Conservation (phyloP, 2,797 vertebrate genomes). For the Stomatorhinus walkeri region DNA sequence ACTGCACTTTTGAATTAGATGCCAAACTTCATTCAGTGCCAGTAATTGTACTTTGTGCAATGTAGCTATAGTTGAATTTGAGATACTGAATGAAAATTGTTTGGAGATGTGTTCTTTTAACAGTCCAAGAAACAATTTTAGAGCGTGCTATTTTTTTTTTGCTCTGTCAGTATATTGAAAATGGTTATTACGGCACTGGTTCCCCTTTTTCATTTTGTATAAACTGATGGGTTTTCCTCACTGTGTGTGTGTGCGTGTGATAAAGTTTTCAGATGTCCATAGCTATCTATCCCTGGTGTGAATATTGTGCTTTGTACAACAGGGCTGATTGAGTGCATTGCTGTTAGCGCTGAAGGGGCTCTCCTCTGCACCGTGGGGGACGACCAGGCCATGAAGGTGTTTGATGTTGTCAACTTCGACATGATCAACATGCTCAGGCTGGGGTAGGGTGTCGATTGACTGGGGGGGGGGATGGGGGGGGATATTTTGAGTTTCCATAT, state of each 20-base stretch:
- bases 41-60: neutral
- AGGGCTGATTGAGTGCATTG: constrained; percentile 88
- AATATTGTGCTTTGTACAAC: constrained; percentile 22
- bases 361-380: constrained; percentile 92
- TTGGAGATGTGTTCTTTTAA: neutral
- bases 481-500: neutral
- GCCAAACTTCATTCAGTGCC: neutral
- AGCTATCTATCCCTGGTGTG: neutral
- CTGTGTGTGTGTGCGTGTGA: neutral
- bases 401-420: constrained; percentile 97
- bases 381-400: constrained; percentile 97
- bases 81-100: neutral
- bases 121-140: no score
- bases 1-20: neutral
- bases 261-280: neutral
- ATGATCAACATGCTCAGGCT: constrained; percentile 99
- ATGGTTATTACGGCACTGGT: neutral
- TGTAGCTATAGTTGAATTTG: neutral
- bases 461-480: neutral
- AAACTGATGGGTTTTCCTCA: neutral
- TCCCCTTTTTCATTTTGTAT: neutral
- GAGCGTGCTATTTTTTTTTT: neutral
- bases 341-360: constrained; percentile 84
- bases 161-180: neutral
- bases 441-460: constrained; percentile 62